These are phyloP conservation scores for Fratercula arctica DNA, from an alignment of 2,797 vertebrate genomes.

Conservation along the genomic window DNA sequence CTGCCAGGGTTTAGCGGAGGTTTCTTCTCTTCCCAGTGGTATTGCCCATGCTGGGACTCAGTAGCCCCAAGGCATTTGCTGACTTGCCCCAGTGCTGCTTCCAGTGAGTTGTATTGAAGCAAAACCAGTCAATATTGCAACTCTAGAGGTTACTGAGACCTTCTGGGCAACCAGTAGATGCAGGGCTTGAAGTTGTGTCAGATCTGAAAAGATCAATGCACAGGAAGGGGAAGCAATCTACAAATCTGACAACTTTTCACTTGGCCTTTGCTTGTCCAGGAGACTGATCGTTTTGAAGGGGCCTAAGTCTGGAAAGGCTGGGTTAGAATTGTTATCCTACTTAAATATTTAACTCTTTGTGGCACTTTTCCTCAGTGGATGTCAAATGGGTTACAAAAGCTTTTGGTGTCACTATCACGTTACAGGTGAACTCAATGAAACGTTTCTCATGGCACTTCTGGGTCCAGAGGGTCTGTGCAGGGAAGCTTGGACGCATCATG, in stretches of 20 bases:
- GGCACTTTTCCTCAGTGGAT: neutral
- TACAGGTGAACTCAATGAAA: neutral
- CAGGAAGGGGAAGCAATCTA: neutral
- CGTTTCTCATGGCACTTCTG: neutral
- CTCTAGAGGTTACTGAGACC: neutral
- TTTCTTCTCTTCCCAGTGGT: neutral
- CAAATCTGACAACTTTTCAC: neutral
- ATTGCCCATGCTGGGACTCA: neutral
- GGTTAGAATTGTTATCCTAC: neutral
- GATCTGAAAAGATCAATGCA: neutral
- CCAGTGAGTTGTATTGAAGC: neutral
- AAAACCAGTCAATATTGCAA: neutral
- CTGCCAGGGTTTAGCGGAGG: neutral
- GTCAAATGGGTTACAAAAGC: neutral
- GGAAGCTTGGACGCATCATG: accelerated
- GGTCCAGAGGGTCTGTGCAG: neutral
- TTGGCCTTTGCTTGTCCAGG: neutral
- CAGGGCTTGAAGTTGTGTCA: neutral
- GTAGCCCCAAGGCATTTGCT: neutral
- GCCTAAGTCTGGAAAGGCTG: neutral
- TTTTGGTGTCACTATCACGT: neutral
- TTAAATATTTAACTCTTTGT: neutral
- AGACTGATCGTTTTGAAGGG: neutral
- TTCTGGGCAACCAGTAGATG: neutral
- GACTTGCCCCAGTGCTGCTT: neutral